Base-by-base conservation (phyloP, 2,888 invertebrate species). In the Hyposoter didymator region DNA sequence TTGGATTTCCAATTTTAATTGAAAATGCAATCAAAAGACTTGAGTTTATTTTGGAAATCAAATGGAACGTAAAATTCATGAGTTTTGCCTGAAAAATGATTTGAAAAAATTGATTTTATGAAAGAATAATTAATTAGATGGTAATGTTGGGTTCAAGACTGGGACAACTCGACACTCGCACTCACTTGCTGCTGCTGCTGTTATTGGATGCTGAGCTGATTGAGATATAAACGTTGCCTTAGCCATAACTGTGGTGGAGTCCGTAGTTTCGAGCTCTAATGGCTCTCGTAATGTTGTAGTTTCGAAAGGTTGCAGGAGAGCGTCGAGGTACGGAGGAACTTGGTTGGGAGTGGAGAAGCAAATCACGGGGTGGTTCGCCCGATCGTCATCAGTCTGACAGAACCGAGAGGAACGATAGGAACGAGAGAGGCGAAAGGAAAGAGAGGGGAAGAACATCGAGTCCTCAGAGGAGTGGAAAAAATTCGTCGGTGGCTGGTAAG, bases 371-470 rank as follows among this genome's bases (percentile, higher is more conserved):
- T 66, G 92, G 93, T 10, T 94, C 94, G 4, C 93, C 94, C 5
- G 94, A 94, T 84, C 92, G 93, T 70, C 92, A 91, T 88, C 94
- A 94, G 82, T 90, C 91, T 95, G 96, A 91, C 94, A 95, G 95
- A 94, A 94, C 55, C 93, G 95, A 85, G 95, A 96, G 88, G 59
- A 82, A 10, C 66, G 87, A 67, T 28, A 19, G 64, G 47, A 78
- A 8, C 39, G 86, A 82, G 80, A 87, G 12, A 66, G 80, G 80
- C 19, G 86, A 84, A 14, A 86, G 88, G 47, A 83, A 73, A 55
- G 91, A 91, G 0, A 90, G 92, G 45, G 91, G 87, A 39, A 90
- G 93, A 84, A 89, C 89, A 12, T 89, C 90, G 70, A 94, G 93
- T 87, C 93, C 94, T 67, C 93, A 92, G 79, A 91, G 93, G 73